Conservation (phyloP, 2,888 invertebrate species). For the Rutpela maculata region DNA sequence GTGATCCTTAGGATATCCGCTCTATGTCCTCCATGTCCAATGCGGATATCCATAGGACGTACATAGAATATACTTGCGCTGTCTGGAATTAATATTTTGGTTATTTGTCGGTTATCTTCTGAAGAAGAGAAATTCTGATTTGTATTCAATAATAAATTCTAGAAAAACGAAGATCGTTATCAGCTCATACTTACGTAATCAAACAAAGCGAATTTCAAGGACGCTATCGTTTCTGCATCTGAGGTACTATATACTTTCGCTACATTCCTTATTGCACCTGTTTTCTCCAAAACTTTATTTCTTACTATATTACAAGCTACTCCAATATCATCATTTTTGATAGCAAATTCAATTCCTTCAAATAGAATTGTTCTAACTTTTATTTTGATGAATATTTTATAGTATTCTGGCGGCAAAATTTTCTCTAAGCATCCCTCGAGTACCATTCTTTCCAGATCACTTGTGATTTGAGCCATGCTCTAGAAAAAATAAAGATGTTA, state of each 20-base stretch:
- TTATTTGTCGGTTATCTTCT: too few species aligned
- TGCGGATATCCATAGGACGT: too few species aligned
- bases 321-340: conserved; percentile 47
- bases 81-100: too few species aligned
- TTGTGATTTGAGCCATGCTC: conserved; percentile 53
- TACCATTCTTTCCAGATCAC: conserved; percentile 51
- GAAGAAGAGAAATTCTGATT: too few species aligned
- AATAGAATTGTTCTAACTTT: conserved; percentile 55
- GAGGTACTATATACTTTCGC: conserved; percentile 43
- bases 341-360: conserved; percentile 58
- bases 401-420: conserved; percentile 48
- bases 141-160: too few species aligned
- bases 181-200: conserved; percentile 56
- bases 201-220: conserved; percentile 53
- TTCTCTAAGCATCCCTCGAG: conserved; percentile 56
- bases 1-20: too few species aligned
- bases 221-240: conserved; percentile 36
- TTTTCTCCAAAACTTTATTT: conserved; percentile 48
- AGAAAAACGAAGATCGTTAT: too few species aligned
- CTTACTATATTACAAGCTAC: conserved; percentile 59
- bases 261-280: conserved; percentile 48
- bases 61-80: too few species aligned
- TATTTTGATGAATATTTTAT: conserved; percentile 53
- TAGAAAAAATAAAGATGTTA: conserved; percentile 25
- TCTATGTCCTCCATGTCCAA: too few species aligned